phyloP scores from a whole-genome alignment of 2,888 invertebrate genomes.

The Napeogenes sylphis region DNA sequence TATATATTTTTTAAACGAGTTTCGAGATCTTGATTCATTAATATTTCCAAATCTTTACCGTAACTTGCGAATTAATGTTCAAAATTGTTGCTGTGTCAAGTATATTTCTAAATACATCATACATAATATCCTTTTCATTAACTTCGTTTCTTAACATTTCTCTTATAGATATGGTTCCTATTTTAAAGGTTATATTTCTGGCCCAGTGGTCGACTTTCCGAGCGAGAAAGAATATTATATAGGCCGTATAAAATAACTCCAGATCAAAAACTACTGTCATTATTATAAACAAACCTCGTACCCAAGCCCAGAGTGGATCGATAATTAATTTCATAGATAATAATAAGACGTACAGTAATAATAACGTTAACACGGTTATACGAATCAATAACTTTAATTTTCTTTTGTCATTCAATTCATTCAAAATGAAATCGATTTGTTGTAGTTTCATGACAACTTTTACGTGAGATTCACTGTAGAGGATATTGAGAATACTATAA shows the following conservation, averaged over 20 bases:
- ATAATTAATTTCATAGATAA: constrained; percentile 14
- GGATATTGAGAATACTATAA: constrained; percentile 17
- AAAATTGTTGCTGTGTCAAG: neutral
- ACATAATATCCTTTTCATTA: constrained; percentile 17
- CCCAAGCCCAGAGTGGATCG: constrained; percentile 27
- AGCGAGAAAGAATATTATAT: constrained; percentile 28
- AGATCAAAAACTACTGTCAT: constrained; percentile 32
- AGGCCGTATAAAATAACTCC: constrained; percentile 28
- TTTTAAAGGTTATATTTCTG: constrained; percentile 13
- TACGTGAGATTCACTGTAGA: constrained; percentile 19
- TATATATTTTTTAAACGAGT: neutral
- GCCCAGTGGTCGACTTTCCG: constrained; percentile 30
- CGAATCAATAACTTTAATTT: constrained; percentile 13
- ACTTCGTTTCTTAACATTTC: constrained; percentile 12
- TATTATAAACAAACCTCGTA: constrained; percentile 26
- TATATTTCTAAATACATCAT: constrained; percentile 8
- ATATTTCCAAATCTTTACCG: neutral
- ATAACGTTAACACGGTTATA: constrained; percentile 4
- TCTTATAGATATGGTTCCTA: constrained; percentile 13
- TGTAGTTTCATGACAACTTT: constrained; percentile 22
- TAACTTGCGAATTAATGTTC: neutral
- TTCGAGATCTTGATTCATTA: neutral
- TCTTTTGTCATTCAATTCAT: constrained; percentile 11
- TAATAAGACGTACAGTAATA: constrained; percentile 16
- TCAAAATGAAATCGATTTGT: constrained; percentile 17